Conservation (phyloP, 2,888 invertebrate genomes). For the Patella pellucida region DNA sequence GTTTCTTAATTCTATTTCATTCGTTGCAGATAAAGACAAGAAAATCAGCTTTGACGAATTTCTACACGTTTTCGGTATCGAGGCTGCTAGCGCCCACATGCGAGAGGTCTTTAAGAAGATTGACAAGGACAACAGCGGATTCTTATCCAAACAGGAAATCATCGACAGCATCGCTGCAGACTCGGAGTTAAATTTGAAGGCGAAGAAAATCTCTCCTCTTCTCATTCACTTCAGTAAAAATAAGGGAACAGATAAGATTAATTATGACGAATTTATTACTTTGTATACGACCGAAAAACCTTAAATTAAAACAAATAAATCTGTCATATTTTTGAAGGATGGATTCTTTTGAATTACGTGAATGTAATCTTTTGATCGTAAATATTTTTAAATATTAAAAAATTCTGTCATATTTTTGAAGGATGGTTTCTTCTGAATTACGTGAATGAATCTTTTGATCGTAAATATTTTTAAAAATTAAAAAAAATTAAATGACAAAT, state of each 20-base stretch:
- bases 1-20: not conserved
- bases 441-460: no score
- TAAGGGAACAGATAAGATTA: not conserved
- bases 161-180: constrained; percentile 52
- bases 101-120: constrained; percentile 48
- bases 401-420: no score
- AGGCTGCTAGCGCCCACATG: constrained; percentile 44
- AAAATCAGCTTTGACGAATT: constrained; percentile 61
- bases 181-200: constrained; percentile 49
- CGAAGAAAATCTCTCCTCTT: constrained; percentile 50
- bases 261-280: constrained; percentile 4
- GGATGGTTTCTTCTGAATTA: no score
- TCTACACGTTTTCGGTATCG: constrained; percentile 49
- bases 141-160: constrained; percentile 53
- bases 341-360: no score
- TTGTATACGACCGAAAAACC: not conserved
- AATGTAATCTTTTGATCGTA: no score
- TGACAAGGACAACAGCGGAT: constrained; percentile 59
- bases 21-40: constrained; percentile 20
- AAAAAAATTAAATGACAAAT: no score
- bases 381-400: no score
- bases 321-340: no score
- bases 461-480: no score
- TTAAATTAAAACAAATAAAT: not conserved
- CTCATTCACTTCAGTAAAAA: constrained; percentile 36